Conservation (phyloP, 1,140 invertebrate species). For the Zaprionus vittiger region DNA sequence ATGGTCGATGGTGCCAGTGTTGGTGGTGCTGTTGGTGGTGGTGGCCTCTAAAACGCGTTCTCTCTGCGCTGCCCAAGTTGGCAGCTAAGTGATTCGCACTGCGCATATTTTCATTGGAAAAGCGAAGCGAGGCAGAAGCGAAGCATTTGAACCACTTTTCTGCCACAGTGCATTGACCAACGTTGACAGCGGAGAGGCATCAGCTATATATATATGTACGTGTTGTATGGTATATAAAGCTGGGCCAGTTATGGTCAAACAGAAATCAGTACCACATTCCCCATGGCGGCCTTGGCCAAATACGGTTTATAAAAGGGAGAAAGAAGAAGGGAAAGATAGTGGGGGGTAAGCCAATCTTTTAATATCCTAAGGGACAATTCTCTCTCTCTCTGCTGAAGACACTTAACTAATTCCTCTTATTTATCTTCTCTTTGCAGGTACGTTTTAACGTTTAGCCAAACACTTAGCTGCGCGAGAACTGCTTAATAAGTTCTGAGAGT, state of each 20-base stretch:
- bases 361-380: constrained; percentile 19
- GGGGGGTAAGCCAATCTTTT: constrained; percentile 6
- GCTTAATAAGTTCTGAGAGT: background rate
- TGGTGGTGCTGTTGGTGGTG: background rate
- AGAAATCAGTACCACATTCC: constrained; percentile 44
- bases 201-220: background rate
- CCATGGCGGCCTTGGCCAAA: constrained; percentile 41
- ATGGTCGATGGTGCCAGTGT: background rate
- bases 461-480: background rate
- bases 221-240: background rate
- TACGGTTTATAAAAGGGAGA: constrained; percentile 2
- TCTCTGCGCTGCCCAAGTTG: constrained; percentile 30
- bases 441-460: constrained; percentile 25
- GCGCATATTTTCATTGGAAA: constrained; percentile 71
- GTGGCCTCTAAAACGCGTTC: constrained; percentile 63
- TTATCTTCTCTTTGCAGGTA: constrained; percentile 45
- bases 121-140: background rate
- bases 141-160: constrained; percentile 63
- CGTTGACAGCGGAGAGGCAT: constrained; percentile 44
- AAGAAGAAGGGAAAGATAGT: background rate
- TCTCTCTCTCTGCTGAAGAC: constrained; percentile 5
- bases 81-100: constrained; percentile 41
- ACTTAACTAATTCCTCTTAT: constrained; percentile 24
- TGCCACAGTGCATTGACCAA: constrained; percentile 64
- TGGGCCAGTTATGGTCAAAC: constrained; percentile 35